A percentile compares a stretch with the other conserved stretches of the same genome.
Evolutionary conservation across 2,888 invertebrate species (phyloP).

Genomic region (Harpalus rufipes): DNA sequence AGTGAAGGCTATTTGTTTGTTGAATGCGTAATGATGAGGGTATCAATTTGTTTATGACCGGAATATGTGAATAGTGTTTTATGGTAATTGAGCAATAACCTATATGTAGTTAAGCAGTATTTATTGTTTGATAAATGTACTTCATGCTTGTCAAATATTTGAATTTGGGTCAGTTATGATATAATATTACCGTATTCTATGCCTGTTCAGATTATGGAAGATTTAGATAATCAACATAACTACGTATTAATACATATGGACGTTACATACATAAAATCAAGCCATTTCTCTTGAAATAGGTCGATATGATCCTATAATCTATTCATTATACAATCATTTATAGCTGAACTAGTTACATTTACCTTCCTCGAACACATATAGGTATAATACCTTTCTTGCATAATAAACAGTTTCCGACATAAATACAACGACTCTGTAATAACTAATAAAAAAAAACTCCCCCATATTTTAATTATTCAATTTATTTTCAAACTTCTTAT

Average conservation of each 20-base stretch:
- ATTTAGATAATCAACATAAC: neutral
- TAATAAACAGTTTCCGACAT: too few relatives aligned
- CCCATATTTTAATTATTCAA: too few relatives aligned
- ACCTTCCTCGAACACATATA: too few relatives aligned
- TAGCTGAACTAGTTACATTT: too few relatives aligned
- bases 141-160: conserved; percentile 11
- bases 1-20: conserved; percentile 18
- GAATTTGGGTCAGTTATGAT: neutral
- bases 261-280: neutral
- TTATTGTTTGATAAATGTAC: conserved; percentile 20
- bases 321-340: too few relatives aligned
- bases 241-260: neutral
- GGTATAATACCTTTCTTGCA: too few relatives aligned
- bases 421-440: too few relatives aligned
- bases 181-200: neutral
- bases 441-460: too few relatives aligned
- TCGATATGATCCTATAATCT: too few relatives aligned
- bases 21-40: conserved; percentile 14
- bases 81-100: conserved; percentile 32
- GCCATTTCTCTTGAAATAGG: too few relatives aligned
- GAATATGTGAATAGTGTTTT: conserved; percentile 32
- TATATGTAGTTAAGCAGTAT: neutral
- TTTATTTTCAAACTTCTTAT: too few relatives aligned
- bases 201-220: neutral
- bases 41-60: conserved; percentile 31